These are phyloP conservation scores for Streptopelia turtur DNA, from an alignment of 2,797 vertebrate species.

Conservation along the genomic window DNA sequence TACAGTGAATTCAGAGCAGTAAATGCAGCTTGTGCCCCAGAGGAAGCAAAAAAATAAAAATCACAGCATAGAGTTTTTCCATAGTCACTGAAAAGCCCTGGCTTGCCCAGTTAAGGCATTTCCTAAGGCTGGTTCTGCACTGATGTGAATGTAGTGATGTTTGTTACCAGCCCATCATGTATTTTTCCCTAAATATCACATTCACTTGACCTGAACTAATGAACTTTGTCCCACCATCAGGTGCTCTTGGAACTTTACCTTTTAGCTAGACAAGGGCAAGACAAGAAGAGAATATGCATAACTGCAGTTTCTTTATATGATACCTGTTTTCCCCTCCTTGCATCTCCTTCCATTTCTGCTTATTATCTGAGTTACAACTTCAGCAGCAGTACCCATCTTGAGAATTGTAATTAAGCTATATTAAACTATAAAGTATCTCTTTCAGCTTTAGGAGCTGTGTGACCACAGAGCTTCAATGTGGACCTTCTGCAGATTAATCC, in stretches of 20 bases:
- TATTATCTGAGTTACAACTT: background rate
- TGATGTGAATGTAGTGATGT: background rate
- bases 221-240: background rate
- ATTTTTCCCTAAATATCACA: background rate
- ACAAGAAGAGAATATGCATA: background rate
- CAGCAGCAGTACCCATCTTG: background rate
- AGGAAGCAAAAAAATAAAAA: background rate
- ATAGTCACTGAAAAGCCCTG: background rate
- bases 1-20: background rate
- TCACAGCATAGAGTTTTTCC: background rate
- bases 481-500: background rate
- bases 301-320: background rate
- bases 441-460: background rate
- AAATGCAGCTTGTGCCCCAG: background rate
- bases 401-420: background rate
- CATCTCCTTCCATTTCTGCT: background rate
- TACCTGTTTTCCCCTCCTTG: background rate
- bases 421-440: background rate
- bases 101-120: background rate
- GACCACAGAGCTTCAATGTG: background rate
- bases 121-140: background rate
- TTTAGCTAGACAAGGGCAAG: background rate
- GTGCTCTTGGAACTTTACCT: background rate
- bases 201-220: background rate
- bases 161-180: background rate